Evolutionary conservation across 2,888 invertebrate species (phyloP).

Genomic region (Phalera bucephala): DNA sequence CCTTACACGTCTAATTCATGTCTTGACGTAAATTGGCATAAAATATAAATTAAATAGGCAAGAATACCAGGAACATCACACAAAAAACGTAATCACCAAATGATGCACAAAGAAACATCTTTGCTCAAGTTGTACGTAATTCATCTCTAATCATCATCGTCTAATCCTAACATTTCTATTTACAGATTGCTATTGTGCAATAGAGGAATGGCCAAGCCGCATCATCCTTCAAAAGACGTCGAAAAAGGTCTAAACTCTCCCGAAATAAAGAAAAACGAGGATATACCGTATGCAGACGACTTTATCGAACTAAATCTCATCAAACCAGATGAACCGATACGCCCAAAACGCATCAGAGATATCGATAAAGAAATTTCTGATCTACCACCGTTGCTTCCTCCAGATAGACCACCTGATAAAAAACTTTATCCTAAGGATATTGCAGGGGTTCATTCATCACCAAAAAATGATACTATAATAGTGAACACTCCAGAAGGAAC

Average conservation of each 20-base stretch:
- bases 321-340: slow-evolving; percentile 41
- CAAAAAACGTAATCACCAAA: too few species aligned
- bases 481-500: slow-evolving; percentile 76
- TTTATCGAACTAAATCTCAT: slow-evolving; percentile 48
- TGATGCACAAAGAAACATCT: too few species aligned
- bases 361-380: slow-evolving; percentile 36
- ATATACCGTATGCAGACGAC: slow-evolving; percentile 63
- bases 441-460: slow-evolving; percentile 59
- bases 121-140: too few species aligned
- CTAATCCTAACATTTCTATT: slow-evolving; percentile 18
- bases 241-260: slow-evolving; percentile 68
- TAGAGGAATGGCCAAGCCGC: slow-evolving; percentile 52
- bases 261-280: slow-evolving; percentile 45
- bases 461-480: slow-evolving; percentile 72
- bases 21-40: too few species aligned
- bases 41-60: too few species aligned
- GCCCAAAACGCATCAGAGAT: slow-evolving; percentile 44
- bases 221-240: slow-evolving; percentile 41
- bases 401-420: slow-evolving; percentile 29
- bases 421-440: slow-evolving; percentile 63
- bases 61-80: too few species aligned
- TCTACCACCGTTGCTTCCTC: slow-evolving; percentile 1
- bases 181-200: slow-evolving; percentile 62
- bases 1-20: too few species aligned
- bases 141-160: too few species aligned